Evolutionary conservation across 2,113 vertebrate genomes (phyloP).

Genomic region (Bagarius yarrelli): DNA sequence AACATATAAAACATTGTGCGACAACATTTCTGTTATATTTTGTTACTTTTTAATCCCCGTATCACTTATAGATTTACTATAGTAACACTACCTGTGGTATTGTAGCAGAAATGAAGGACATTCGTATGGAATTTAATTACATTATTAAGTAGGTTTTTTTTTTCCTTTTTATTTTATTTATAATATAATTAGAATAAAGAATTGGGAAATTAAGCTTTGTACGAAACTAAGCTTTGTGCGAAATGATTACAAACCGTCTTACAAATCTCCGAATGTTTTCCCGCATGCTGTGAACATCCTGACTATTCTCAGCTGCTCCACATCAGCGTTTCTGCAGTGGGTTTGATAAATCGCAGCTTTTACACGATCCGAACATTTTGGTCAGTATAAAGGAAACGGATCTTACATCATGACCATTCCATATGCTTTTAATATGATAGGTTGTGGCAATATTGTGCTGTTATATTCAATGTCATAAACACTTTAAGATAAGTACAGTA

Average conservation of each 20-base stretch:
- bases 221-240: background rate
- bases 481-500: background rate
- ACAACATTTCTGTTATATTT: no score
- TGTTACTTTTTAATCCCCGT: no score
- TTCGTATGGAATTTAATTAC: no score
- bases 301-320: constrained; percentile 6
- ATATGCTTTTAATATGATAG: background rate
- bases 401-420: background rate
- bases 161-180: no score
- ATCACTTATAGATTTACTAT: no score
- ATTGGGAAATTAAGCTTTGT: background rate
- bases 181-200: no score
- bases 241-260: background rate
- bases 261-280: constrained; percentile 11
- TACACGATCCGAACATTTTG: background rate
- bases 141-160: no score
- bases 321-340: background rate
- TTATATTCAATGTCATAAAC: background rate
- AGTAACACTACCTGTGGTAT: no score
- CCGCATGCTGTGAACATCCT: constrained; percentile 4
- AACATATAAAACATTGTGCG: background rate
- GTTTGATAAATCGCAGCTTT: background rate
- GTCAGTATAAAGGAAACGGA: background rate
- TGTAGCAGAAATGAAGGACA: no score
- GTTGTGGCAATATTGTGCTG: background rate